A percentile compares a stretch with the other conserved stretches of the same genome.
phyloP scores from a whole-genome alignment of 2,888 invertebrate genomes.

The Miltochrista miniata region DNA sequence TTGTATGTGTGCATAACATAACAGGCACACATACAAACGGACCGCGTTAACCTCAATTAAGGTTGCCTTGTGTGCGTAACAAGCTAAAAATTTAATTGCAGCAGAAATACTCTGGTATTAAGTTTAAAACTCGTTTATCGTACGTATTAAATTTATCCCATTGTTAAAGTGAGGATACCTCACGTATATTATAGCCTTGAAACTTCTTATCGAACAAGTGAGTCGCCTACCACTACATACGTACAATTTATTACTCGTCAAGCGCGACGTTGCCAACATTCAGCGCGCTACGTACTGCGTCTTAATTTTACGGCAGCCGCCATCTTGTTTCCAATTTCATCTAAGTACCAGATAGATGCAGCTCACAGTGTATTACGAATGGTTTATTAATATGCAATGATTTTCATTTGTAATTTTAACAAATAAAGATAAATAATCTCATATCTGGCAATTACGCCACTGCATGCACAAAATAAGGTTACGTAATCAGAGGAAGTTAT shows the following conservation, averaged over 20 bases:
- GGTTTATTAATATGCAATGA: constrained; percentile 43
- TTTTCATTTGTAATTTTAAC: constrained; percentile 20
- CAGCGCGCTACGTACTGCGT: constrained; percentile 72
- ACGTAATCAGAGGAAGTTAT: constrained; percentile 48
- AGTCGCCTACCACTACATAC: constrained; percentile 62
- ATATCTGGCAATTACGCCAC: constrained; percentile 13
- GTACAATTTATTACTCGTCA: constrained; percentile 49
- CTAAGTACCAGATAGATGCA: constrained; percentile 57
- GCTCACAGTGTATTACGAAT: constrained; percentile 21
- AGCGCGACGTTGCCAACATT: constrained; percentile 79
- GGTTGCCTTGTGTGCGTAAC: constrained; percentile 32
- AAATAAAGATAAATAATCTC: constrained; percentile 17
- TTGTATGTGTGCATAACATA: constrained; percentile 14
- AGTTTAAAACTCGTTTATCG: constrained; percentile 50
- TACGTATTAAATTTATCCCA: constrained; percentile 59
- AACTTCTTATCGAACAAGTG: constrained; percentile 79
- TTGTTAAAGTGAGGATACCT: constrained; percentile 69
- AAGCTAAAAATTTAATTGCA: constrained; percentile 36
- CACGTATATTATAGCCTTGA: constrained; percentile 72
- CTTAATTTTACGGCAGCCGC: constrained; percentile 72
- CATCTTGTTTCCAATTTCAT: constrained; percentile 68
- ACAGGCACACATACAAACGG: constrained; percentile 26
- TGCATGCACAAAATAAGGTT: constrained; percentile 26
- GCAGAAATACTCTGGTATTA: constrained; percentile 44
- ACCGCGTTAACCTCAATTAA: constrained; percentile 53